Evolutionary conservation across 2,888 invertebrate genomes (phyloP).

Genomic region (Drosophila neotestacea): DNA sequence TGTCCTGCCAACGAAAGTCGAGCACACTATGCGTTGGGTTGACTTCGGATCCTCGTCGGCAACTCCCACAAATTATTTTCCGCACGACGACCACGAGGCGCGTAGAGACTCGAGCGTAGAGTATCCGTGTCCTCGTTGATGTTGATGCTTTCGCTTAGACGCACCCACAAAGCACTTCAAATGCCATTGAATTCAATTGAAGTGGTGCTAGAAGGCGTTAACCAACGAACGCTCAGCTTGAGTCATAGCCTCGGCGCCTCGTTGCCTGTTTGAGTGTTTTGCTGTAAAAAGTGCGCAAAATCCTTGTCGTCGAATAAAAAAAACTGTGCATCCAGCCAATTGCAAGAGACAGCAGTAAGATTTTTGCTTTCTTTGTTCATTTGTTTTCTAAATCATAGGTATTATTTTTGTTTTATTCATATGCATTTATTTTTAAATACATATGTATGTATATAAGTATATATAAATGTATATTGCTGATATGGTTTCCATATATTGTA

Average conservation of each 20-base stretch:
- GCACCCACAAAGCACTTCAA: conserved; percentile 74
- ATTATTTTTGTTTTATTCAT: conserved; percentile 32
- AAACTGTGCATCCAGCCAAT: conserved; percentile 67
- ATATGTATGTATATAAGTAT: conserved; percentile 43
- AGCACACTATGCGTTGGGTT: conserved; percentile 7
- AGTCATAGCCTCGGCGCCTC: conserved; percentile 32
- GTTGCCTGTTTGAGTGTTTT: conserved; percentile 40
- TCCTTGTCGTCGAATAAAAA: conserved; percentile 76
- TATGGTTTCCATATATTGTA: conserved; percentile 42
- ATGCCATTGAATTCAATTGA: conserved; percentile 64
- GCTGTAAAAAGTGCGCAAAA: conserved; percentile 79
- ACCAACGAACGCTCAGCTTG: conserved; percentile 72
- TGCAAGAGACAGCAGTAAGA: conserved; percentile 42
- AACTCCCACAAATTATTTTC: conserved; percentile 63
- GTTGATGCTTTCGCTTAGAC: conserved; percentile 65
- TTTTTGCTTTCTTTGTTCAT: conserved; percentile 16
- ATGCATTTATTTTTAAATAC: conserved; percentile 43
- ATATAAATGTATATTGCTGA: conserved; percentile 48
- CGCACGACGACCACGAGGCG: conserved; percentile 33
- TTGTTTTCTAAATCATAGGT: conserved; percentile 33
- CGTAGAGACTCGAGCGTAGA: conserved; percentile 8
- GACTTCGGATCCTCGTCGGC: conserved; percentile 53
- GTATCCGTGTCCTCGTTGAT: conserved; percentile 28
- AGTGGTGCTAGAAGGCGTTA: conserved; percentile 75
- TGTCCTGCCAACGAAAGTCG: conserved; percentile 34